Base-by-base conservation (phyloP, 2,888 invertebrate species). In the Hymenopus coronatus region DNA sequence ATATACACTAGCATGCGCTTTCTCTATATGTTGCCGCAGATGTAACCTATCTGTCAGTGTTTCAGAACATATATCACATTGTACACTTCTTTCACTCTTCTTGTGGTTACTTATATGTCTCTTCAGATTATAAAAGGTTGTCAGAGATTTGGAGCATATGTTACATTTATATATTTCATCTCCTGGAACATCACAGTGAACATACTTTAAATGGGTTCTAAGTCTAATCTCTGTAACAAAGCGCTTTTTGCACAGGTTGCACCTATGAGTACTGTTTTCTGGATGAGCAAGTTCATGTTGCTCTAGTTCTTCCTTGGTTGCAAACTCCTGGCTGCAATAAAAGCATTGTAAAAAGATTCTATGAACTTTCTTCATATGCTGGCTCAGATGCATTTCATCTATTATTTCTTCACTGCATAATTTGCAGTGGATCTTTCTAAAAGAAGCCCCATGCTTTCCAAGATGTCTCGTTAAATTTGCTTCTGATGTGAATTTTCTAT, bases 401-500 rank as follows among this genome's bases (percentile, higher is more conserved):
- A 33, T 20, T 40, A 90, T 30, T 28, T 54, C 46, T 70, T 85
- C 89, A 70, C 30, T 82, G 85, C 90, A 90, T 28, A 85, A 81
- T 14, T 70, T 40, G 30, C 90, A 90, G 14, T 28, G 28, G n/a
- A 90, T 88, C n/a, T 84, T 85, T 3, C 54, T 83, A n/a, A 28
- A 40, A 12, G 12, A 15, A 33, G n/a, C 83, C 87, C 86, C 88
- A 89, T 91, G 90, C 9, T 88, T 88, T 28, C 86, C 85, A 70
- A 90, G 54, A 89, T 91, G 91, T 30, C 89, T 85, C 82, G 87
- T 90, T 28, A 91, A 90, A 33, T 90, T 90, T 70, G 84, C 88
- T 25, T 89, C 88, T 28, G 90, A 84, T n/a, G 90, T 88, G 33
- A 91, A 90, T 28, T 84, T 81, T 86, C 88, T 82, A 3, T 88